Percentiles rank a stretch among this genome's conserved stretches.
phyloP scores from a whole-genome alignment of 1,140 invertebrate species.

The Coptotermes formosanus region DNA sequence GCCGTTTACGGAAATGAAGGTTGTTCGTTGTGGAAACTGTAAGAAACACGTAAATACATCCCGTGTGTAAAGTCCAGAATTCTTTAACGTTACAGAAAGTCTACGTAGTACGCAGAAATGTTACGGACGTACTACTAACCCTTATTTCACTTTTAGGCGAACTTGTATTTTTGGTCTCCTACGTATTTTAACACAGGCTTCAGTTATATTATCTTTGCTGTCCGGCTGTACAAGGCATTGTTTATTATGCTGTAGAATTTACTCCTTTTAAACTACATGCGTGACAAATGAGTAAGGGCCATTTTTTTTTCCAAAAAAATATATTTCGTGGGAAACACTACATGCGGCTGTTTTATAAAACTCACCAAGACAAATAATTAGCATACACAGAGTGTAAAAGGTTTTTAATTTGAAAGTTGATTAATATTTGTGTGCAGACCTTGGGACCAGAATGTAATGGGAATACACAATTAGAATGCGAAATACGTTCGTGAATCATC shows the following conservation, averaged over 20 bases:
- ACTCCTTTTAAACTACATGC: not conserved
- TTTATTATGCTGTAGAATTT: not conserved
- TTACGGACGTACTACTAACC: too few species aligned
- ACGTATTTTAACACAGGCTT: not conserved
- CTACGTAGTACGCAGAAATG: too few species aligned
- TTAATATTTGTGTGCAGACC: not conserved
- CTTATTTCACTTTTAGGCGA: too few species aligned
- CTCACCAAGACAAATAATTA: not conserved
- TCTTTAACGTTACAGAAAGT: too few species aligned
- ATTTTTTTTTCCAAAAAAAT: not conserved
- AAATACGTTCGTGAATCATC: too few species aligned
- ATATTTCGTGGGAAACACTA: not conserved
- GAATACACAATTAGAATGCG: too few species aligned
- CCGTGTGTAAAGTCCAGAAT: too few species aligned
- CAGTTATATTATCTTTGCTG: not conserved
- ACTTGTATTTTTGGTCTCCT: not conserved
- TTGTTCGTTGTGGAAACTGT: too few species aligned
- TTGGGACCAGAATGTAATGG: too few species aligned
- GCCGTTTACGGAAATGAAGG: too few species aligned
- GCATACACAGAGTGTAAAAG: not conserved
- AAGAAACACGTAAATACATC: too few species aligned
- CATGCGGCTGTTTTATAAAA: not conserved
- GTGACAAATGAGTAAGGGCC: not conserved
- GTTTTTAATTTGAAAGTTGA: not conserved
- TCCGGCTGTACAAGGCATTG: not conserved